These are phyloP conservation scores for Phalangium opilio DNA, from an alignment of 2,888 invertebrate genomes.

Conservation along the genomic window DNA sequence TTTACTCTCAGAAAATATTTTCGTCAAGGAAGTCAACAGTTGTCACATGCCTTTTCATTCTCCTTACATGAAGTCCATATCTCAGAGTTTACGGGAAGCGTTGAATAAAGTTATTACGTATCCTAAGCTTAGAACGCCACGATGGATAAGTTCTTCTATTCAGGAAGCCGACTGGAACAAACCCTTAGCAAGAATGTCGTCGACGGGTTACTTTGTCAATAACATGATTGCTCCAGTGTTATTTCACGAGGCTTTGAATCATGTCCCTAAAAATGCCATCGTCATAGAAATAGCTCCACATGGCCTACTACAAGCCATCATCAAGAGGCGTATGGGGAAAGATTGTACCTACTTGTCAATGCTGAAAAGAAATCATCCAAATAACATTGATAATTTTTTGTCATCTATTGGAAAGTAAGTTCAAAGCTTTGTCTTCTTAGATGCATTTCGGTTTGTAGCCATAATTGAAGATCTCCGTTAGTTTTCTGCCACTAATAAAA, in stretches of 20 bases:
- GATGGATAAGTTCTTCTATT: constrained; percentile 87
- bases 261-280: constrained; percentile 72
- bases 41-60: constrained; percentile 85
- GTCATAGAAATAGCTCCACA: constrained; percentile 90
- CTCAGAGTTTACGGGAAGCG: constrained; percentile 47
- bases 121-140: constrained; percentile 57
- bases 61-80: constrained; percentile 69
- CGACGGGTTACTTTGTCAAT: constrained; percentile 87
- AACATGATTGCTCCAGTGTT: constrained; percentile 82
- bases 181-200: constrained; percentile 59
- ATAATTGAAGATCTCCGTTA: too few relatives aligned
- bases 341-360: constrained; percentile 64
- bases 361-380: constrained; percentile 59
- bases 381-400: constrained; percentile 41
- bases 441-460: too few relatives aligned
- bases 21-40: constrained; percentile 70
- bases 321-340: constrained; percentile 61
- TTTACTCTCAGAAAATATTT: constrained; percentile 55
- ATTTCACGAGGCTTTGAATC: constrained; percentile 69
- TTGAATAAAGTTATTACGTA: constrained; percentile 40
- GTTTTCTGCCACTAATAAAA: too few relatives aligned
- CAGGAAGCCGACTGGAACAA: constrained; percentile 66
- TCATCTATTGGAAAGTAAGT: constrained; percentile 12
- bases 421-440: too few relatives aligned
- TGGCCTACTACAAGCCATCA: constrained; percentile 76